Evolutionary conservation across 2,797 vertebrate genomes (phyloP), one percentile per base, ranked within the genome.

Genomic region (Linurgus olivaceus): DNA sequence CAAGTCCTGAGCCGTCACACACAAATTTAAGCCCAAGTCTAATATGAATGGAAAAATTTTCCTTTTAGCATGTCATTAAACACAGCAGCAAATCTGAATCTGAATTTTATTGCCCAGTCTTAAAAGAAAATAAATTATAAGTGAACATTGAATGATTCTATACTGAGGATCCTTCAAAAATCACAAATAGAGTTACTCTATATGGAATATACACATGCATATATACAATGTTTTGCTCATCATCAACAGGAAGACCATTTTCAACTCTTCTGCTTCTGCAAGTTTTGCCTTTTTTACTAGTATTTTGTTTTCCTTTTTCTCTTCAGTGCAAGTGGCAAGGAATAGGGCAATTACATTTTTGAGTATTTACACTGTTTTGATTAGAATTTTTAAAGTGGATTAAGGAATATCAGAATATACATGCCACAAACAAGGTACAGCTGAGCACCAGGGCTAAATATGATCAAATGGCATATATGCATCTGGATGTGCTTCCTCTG

Each of bases 351-450:
- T 71, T 73, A 66, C 3, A 63, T 38, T 81, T 87, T 67, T 37
- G 7, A 59, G 31, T 35, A 62, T 50, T 86, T 61, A 25, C 13
- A 26, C 4, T 74, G 3, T 45, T 87, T 78, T 25, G 23, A 6
- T 45, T 16, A 4, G 5, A 4, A 0, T 5, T 47, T 75, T 71
- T 62, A 0, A 78, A 86, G 29, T 17, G 35, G 10, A 74, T 68
- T 44, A 62, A 86, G 11, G 13, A 51, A 21, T 59, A 57, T 28
- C 29, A 50, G 42, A 48, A 47, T 48, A 51, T 20, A 35, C 9
- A 26, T 14, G 24, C 29, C 45, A 84, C 14, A 57, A 50, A 38
- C 17, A 77, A 90, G 13, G 18, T 77, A 72, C 5, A 61, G 17
- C 18, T 72, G 59, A 62, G 40, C 13, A 73, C 6, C 25, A 17